These are phyloP conservation scores for Magallana nippona DNA, from an alignment of 2,888 invertebrate species.

Conservation along the genomic window DNA sequence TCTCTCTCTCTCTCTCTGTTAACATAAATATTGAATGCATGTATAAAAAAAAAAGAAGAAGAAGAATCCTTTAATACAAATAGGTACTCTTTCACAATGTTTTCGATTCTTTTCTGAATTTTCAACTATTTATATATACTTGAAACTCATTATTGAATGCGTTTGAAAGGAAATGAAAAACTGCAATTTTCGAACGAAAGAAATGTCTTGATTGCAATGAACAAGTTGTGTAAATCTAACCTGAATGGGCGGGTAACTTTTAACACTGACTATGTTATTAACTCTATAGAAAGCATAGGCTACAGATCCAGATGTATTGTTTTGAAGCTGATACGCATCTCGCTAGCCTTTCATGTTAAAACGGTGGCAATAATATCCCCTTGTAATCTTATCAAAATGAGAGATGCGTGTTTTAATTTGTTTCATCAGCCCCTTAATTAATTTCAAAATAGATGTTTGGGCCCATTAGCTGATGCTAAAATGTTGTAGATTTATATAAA, in stretches of 20 bases:
- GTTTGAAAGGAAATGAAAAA: too few relatives aligned
- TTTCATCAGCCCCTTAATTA: conserved; percentile 32
- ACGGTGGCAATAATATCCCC: conserved; percentile 25
- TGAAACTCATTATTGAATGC: too few relatives aligned
- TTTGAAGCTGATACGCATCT: conserved; percentile 6
- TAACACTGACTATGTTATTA: too few relatives aligned
- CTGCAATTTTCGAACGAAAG: too few relatives aligned
- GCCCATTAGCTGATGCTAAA: conserved; percentile 35
- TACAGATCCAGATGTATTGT: neutral
- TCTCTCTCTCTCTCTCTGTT: neutral
- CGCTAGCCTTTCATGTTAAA: conserved; percentile 13
- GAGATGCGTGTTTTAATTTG: conserved; percentile 26
- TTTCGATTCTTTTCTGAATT: too few relatives aligned
- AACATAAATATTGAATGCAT: neutral
- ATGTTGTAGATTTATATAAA: conserved; percentile 35
- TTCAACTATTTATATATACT: too few relatives aligned
- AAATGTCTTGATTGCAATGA: too few relatives aligned
- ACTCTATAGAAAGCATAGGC: neutral
- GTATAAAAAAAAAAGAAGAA: neutral
- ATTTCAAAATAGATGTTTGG: conserved; percentile 32
- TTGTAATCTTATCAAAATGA: conserved; percentile 28
- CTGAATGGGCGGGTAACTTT: too few relatives aligned
- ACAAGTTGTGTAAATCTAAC: too few relatives aligned
- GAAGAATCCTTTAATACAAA: too few relatives aligned
- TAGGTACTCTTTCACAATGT: too few relatives aligned